phyloP scores from a whole-genome alignment of 2,113 vertebrate species.

The Cinclus mexicanus region DNA sequence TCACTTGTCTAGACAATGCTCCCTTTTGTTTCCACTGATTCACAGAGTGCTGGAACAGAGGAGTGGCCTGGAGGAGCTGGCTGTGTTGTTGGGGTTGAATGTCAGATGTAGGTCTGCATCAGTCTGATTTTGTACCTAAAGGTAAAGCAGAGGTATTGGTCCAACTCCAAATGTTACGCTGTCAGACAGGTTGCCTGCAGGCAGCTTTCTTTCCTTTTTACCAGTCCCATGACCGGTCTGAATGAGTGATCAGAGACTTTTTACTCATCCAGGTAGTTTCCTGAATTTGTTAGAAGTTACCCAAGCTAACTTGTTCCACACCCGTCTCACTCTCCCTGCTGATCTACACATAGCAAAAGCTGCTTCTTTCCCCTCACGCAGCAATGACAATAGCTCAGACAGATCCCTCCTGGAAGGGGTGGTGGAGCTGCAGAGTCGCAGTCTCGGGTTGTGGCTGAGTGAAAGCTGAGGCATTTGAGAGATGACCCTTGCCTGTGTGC shows the following conservation, averaged over 20 bases:
- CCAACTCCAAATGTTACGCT: neutral
- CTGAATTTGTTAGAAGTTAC: neutral
- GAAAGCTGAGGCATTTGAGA: neutral
- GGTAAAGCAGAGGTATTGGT: neutral
- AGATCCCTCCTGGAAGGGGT: neutral
- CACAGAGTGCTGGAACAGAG: neutral
- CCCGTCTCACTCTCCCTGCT: neutral
- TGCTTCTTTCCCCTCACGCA: fast-evolving
- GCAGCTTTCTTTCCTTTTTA: neutral
- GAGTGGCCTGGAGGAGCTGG: neutral
- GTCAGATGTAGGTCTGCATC: neutral
- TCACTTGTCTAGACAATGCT: neutral
- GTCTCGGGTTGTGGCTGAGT: fast-evolving
- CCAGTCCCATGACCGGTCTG: neutral
- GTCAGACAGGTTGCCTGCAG: neutral
- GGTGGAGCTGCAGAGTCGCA: fast-evolving
- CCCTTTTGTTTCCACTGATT: neutral
- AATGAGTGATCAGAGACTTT: neutral
- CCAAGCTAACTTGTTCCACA: neutral
- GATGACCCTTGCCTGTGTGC: too few species aligned
- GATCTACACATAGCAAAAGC: neutral
- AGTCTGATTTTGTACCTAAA: neutral
- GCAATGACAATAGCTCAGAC: neutral
- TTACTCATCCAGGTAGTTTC: neutral
- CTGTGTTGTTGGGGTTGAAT: neutral